These are phyloP conservation scores for Rhopalosiphum nymphaeae DNA, from an alignment of 2,888 invertebrate species.

Conservation along the genomic window DNA sequence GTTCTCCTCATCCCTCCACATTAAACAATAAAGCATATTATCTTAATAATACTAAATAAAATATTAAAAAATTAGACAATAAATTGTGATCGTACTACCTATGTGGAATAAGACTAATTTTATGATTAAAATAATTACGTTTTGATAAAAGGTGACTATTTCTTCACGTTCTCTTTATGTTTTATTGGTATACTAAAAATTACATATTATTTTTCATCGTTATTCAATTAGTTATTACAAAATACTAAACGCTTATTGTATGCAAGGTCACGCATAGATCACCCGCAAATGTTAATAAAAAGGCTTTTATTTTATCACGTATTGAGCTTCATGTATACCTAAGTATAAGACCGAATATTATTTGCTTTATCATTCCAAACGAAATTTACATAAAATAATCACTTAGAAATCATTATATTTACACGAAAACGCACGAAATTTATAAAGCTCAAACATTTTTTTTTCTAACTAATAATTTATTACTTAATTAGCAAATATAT, in stretches of 20 bases:
- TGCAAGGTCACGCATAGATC: not conserved
- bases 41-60: not conserved
- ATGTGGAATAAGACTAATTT: not conserved
- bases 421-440: not conserved
- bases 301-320: not conserved
- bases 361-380: not conserved
- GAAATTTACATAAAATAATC: not conserved
- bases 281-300: not conserved
- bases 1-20: not conserved
- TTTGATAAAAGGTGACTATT: not conserved
- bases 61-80: too few species aligned
- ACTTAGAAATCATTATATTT: not conserved
- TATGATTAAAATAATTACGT: not conserved
- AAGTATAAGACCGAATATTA: not conserved
- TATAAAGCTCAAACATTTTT: not conserved
- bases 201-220: not conserved
- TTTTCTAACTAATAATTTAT: not conserved
- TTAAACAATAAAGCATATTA: too few species aligned
- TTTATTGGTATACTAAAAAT: not conserved
- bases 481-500: not conserved
- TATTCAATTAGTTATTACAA: not conserved
- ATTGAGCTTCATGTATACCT: not conserved
- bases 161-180: not conserved
- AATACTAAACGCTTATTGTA: not conserved
- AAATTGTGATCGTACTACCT: too few species aligned